Evolutionary conservation across 1,140 invertebrate genomes (phyloP).

Genomic region (Cepaea nemoralis): DNA sequence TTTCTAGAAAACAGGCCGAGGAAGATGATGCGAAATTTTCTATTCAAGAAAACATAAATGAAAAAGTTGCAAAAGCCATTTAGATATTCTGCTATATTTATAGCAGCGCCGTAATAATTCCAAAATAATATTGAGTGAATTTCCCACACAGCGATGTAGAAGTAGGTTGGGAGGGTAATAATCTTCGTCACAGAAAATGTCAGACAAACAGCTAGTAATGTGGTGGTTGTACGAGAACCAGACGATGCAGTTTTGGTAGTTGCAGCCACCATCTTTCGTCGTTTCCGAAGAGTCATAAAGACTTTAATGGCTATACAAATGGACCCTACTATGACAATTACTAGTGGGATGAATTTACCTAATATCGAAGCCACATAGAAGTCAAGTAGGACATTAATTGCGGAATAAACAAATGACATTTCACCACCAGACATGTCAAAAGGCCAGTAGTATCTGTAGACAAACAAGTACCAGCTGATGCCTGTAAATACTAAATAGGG

Average conservation of each 20-base stretch:
- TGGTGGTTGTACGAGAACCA: slow-evolving; percentile 12
- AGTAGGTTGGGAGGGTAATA: neutral
- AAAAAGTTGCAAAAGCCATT: slow-evolving; percentile 5
- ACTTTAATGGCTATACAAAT: slow-evolving; percentile 11
- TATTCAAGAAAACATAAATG: neutral
- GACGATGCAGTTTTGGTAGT: neutral
- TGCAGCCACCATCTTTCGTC: neutral
- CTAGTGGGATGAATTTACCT: neutral
- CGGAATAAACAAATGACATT: neutral
- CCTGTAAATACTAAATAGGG: neutral
- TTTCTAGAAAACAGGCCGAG: neutral
- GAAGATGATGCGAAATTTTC: neutral
- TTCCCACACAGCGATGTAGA: neutral
- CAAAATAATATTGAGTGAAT: neutral
- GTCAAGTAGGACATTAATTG: neutral
- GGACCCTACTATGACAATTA: neutral
- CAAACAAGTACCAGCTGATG: neutral
- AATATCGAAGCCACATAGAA: neutral
- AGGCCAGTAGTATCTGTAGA: neutral
- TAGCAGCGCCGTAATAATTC: too few relatives aligned
- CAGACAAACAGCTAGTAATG: neutral
- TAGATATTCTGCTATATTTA: neutral
- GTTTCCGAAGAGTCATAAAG: neutral
- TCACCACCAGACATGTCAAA: neutral
- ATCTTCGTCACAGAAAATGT: slow-evolving; percentile 2